A percentile compares a stretch with the other conserved stretches of the same genome.
Conservation (phyloP, 2,113 vertebrate genomes). For the Hippoglossus stenolepis region DNA sequence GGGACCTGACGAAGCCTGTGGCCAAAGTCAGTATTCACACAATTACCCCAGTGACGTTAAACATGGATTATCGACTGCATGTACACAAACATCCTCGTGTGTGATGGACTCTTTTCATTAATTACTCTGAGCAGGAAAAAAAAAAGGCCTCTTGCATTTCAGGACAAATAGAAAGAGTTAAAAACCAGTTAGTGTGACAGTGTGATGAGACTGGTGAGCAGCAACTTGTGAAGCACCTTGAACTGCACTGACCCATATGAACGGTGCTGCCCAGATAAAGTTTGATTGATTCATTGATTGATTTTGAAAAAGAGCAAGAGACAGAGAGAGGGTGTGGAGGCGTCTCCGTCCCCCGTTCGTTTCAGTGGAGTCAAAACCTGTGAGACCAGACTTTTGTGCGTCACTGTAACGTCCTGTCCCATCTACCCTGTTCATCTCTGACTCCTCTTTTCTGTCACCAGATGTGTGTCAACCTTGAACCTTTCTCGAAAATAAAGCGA, state of each 20-base stretch:
- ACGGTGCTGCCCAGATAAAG: too few relatives aligned
- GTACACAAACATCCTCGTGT: background rate
- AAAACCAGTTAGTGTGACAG: background rate
- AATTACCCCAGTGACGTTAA: too few relatives aligned
- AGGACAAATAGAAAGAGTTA: background rate
- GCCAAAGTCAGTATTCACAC: too few relatives aligned
- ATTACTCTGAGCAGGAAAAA: background rate
- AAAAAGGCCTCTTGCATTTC: background rate
- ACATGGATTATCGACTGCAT: too few relatives aligned
- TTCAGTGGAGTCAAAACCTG: too few relatives aligned
- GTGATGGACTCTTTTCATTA: constrained; percentile 7
- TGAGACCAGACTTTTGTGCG: too few relatives aligned
- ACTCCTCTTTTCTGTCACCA: constrained; percentile 19
- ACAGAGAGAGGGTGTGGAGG: background rate
- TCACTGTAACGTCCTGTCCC: too few relatives aligned
- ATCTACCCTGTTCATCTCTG: constrained; percentile 22
- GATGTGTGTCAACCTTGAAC: constrained; percentile 50
- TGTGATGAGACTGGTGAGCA: background rate
- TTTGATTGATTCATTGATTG: too few relatives aligned
- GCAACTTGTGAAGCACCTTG: background rate
- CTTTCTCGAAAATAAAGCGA: background rate
- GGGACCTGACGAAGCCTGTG: too few relatives aligned
- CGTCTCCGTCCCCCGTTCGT: constrained; percentile 18
- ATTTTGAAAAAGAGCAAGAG: constrained; percentile 12
- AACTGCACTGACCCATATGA: too few relatives aligned